Conservation (phyloP, 2,113 vertebrate species). For the Charadrius vociferus region DNA sequence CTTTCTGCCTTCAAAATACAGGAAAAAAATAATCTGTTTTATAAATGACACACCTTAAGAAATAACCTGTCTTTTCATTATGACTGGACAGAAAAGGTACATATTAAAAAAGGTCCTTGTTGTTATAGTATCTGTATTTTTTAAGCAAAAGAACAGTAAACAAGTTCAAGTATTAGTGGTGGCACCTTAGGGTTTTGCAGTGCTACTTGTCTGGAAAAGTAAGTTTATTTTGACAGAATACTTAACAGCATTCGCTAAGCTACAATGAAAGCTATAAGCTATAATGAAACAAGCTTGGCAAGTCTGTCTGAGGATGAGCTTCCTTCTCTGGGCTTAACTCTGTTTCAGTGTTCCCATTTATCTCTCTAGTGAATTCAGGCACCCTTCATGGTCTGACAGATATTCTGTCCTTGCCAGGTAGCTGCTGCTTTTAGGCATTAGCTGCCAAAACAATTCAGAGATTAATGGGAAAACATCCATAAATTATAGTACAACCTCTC, state of each 20-base stretch:
- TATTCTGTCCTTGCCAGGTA: constrained; percentile 66
- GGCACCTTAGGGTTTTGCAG: background rate
- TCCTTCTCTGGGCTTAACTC: constrained; percentile 29
- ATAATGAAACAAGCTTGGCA: constrained; percentile 34
- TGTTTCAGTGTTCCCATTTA: constrained; percentile 26
- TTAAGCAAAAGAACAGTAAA: background rate
- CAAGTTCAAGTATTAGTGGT: background rate
- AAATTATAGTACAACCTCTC: constrained; percentile 48
- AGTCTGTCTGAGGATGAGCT: constrained; percentile 19
- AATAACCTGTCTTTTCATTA: background rate
- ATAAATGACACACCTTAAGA: background rate
- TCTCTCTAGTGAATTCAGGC: constrained; percentile 11
- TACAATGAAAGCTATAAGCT: constrained; percentile 31
- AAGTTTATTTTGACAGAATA: constrained; percentile 43
- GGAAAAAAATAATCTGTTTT: background rate
- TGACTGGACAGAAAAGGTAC: background rate
- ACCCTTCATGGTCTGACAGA: constrained; percentile 54
- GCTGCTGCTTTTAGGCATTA: constrained; percentile 55
- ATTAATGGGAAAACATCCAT: constrained; percentile 50
- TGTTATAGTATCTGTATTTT: background rate
- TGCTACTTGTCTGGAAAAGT: constrained; percentile 21
- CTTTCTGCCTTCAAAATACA: background rate
- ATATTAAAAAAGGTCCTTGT: background rate
- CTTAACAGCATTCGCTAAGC: constrained; percentile 2
- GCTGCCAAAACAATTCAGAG: constrained; percentile 60